A percentile compares a stretch with the other conserved stretches of the same genome.
Conservation (phyloP, 2,797 vertebrate species). For the Acomys russatus region DNA sequence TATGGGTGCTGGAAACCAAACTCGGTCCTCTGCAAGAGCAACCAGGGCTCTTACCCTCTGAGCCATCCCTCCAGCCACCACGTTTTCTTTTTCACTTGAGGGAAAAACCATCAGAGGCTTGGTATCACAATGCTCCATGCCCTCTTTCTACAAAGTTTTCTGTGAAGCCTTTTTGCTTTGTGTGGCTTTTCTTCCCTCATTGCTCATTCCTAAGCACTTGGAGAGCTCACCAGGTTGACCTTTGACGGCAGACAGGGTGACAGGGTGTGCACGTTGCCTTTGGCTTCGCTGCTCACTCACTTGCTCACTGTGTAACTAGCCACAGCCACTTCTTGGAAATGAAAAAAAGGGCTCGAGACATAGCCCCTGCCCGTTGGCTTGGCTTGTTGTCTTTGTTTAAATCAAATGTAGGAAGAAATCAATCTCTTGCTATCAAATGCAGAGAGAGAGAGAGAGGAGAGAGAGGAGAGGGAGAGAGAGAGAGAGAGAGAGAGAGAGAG, state of each 20-base stretch:
- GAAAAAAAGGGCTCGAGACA: background rate
- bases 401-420: background rate
- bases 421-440: background rate
- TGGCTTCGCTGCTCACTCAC: background rate
- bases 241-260: conserved; percentile 58
- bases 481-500: background rate
- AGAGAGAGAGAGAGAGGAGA: background rate
- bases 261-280: background rate
- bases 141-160: background rate
- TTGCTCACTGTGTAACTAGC: background rate
- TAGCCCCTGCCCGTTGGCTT: no score
- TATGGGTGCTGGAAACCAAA: background rate
- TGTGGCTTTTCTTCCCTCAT: background rate
- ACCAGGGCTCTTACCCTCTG: background rate
- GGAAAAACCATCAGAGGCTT: background rate
- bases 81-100: background rate
- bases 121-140: background rate
- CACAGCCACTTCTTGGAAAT: background rate
- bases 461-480: background rate
- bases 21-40: background rate
- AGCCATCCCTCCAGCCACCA: background rate
- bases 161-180: background rate
- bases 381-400: background rate
- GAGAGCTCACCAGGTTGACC: conserved; percentile 34
- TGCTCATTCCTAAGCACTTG: conserved; percentile 12